Base-by-base conservation (phyloP, 2,888 invertebrate genomes). In the Metopia argyrocephala region DNA sequence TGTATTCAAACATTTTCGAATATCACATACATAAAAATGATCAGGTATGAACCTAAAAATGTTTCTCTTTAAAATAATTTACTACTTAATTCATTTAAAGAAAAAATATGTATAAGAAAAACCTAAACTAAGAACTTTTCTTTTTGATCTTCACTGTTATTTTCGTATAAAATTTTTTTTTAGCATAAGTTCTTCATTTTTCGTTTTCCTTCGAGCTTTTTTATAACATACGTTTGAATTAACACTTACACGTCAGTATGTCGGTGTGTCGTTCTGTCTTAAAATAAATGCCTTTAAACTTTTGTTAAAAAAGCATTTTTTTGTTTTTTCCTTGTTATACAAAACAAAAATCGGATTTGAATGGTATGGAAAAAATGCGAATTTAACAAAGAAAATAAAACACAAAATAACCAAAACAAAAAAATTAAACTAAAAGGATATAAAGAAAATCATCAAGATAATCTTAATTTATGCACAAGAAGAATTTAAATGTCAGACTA, bases 401-500 rank as follows among this genome's bases (percentile, higher is more conserved):
- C 31, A 52, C 28, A 18, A 48, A 31, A 2, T 45, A 57, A n/a
- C n/a, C n/a, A n/a, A 20, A n/a, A 28, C 18, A 23, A 71, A 50
- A 21, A 9, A 45, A 15, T n/a, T 6, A 31, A 12, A 28, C 12
- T n/a, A n/a, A n/a, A n/a, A n/a, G n/a, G n/a, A n/a, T n/a, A n/a
- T n/a, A n/a, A 9, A 52, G 12, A 64, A 78, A 76, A 79, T 82
- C 76, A 76, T 76, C 78, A 62, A 68, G 78, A 82, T 82, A 78
- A 82, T 78, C 82, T 79, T 75, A 82, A 78, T 82, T 82, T 82
- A 76, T 82, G 75, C 82, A 75, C 78, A 68, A 71, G 62, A 82
- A 73, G 75, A 79, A 79, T 82, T 78, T 82, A 76, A 79, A 73
- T 82, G 78, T 82, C 78, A 82, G n/a, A n/a, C n/a, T n/a, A n/a